A percentile compares a stretch with the other conserved stretches of the same genome.
Conservation (phyloP, 2,888 invertebrate species). For the Rhaphigaster nebulosa region DNA sequence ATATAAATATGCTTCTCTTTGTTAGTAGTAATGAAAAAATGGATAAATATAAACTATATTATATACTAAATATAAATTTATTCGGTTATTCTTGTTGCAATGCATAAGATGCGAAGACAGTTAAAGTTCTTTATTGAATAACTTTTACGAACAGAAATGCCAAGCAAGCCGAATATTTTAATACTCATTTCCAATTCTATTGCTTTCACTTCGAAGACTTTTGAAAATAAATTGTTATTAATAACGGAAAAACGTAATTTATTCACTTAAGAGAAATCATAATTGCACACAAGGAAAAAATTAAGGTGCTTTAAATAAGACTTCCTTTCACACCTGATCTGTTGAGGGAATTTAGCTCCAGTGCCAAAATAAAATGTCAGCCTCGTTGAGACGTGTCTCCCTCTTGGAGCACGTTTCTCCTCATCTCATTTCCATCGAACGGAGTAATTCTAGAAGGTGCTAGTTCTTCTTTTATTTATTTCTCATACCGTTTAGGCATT, state of each 20-base stretch:
- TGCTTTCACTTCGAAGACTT: too few relatives aligned
- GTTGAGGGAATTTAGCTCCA: conserved; percentile 11
- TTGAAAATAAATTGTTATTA: too few relatives aligned
- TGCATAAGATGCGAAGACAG: too few relatives aligned
- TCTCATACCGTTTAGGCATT: background rate
- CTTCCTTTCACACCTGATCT: conserved; percentile 28
- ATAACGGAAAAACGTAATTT: background rate
- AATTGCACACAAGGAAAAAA: background rate
- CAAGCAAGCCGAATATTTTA: too few relatives aligned
- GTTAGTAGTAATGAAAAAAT: too few relatives aligned
- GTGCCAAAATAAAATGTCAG: conserved; percentile 32
- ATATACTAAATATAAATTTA: too few relatives aligned
- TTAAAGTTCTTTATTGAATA: too few relatives aligned
- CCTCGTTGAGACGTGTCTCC: background rate
- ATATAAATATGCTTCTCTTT: too few relatives aligned
- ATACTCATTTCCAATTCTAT: too few relatives aligned
- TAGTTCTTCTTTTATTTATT: conserved; percentile 7
- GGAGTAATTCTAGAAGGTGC: conserved; percentile 1
- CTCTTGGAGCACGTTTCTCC: background rate
- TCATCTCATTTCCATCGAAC: conserved; percentile 32
- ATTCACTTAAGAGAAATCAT: background rate
- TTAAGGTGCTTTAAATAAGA: background rate
- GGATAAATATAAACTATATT: too few relatives aligned
- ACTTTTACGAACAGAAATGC: too few relatives aligned
- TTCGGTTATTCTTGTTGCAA: too few relatives aligned